A percentile compares a stretch with the other conserved stretches of the same genome.
These are phyloP conservation scores for Accipiter cooperii DNA, from an alignment of 2,113 vertebrate genomes.

Conservation along the genomic window DNA sequence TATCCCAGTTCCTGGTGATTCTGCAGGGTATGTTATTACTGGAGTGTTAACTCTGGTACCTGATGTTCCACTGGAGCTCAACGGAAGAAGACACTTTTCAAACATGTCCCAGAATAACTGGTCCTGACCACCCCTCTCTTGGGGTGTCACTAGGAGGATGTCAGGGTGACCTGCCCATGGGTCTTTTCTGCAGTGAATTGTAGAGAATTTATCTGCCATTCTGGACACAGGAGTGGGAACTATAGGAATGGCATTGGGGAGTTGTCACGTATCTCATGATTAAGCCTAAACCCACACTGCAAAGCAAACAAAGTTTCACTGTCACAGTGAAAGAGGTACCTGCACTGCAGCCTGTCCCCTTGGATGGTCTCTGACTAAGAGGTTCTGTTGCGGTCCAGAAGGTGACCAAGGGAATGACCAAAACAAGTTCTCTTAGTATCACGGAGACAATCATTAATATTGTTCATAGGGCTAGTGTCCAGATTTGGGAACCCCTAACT, in stretches of 20 bases:
- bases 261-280: not conserved
- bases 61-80: not conserved
- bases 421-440: not conserved
- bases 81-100: not conserved
- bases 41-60: not conserved
- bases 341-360: not conserved
- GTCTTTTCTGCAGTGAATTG: not conserved
- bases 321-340: not conserved
- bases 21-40: not conserved
- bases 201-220: not conserved
- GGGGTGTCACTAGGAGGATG: not conserved
- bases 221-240: not conserved
- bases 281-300: not conserved
- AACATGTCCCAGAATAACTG: not conserved
- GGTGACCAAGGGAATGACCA: not conserved
- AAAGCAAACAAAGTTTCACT: not conserved
- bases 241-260: accelerated
- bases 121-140: not conserved
- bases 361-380: not conserved
- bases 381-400: not conserved
- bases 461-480: not conserved
- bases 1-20: not conserved
- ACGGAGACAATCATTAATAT: not conserved
- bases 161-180: not conserved
- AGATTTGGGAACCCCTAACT: not conserved